phyloP scores from a whole-genome alignment of 1,140 invertebrate species.

The Brachionus rubens region DNA sequence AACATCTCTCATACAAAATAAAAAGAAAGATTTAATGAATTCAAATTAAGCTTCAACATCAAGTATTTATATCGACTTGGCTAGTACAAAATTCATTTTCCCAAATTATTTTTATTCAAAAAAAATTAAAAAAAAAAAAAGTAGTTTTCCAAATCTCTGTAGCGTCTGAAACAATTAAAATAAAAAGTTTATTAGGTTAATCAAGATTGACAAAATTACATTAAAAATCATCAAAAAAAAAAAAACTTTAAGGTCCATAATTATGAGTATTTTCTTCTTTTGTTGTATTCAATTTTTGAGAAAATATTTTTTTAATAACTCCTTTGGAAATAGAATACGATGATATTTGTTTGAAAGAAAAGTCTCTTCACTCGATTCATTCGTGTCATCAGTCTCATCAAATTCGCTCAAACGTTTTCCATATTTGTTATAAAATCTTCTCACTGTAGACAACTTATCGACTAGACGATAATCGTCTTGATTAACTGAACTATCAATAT shows the following conservation, averaged over 20 bases:
- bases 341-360: neutral
- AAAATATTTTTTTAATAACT: neutral
- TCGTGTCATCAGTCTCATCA: neutral
- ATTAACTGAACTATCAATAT: neutral
- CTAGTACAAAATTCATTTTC: too few species aligned
- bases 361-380: neutral
- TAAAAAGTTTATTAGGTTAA: slow-evolving; percentile 4
- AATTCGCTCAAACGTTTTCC: neutral
- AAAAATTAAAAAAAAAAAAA: too few species aligned
- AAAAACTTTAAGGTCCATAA: neutral
- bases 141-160: too few species aligned
- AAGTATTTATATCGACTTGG: too few species aligned
- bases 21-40: too few species aligned
- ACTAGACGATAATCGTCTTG: slow-evolving; percentile 6
- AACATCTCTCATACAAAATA: too few species aligned
- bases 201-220: neutral
- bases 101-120: too few species aligned
- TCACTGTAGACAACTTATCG: slow-evolving; percentile 16
- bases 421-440: slow-evolving; percentile 20
- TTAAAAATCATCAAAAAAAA: neutral
- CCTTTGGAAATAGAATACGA: neutral
- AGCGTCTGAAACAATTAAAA: too few species aligned
- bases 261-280: too few species aligned
- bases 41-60: too few species aligned
- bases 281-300: neutral